Percentiles rank a stretch among this genome's conserved stretches.
Conservation (phyloP, 2,888 invertebrate species). For the Mimachlamys varia region DNA sequence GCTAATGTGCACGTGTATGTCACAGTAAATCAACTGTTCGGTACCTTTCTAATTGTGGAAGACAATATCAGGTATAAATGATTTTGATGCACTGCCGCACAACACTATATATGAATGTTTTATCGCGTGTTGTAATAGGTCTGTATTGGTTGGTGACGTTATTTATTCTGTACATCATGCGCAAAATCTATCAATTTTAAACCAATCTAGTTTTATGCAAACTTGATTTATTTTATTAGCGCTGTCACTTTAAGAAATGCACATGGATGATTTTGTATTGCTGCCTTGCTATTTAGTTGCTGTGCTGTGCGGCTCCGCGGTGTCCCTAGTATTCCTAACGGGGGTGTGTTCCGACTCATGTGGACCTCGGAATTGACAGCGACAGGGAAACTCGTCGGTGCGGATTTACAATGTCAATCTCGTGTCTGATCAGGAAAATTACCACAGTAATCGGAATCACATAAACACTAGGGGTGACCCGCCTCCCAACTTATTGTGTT, state of each 20-base stretch:
- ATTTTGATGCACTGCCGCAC: too few species aligned
- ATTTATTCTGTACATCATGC: neutral
- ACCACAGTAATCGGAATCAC: neutral
- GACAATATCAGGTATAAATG: too few species aligned
- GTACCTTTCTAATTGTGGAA: too few species aligned
- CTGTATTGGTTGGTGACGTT: neutral
- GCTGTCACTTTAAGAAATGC: slow-evolving; percentile 1
- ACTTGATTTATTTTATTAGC: neutral
- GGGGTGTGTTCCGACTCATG: slow-evolving; percentile 17
- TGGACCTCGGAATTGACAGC: neutral
- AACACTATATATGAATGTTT: neutral
- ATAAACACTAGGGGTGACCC: slow-evolving; percentile 6
- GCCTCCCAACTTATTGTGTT: slow-evolving; percentile 26
- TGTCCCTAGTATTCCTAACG: neutral
- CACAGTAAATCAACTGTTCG: too few species aligned
- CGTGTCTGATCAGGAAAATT: slow-evolving; percentile 13
- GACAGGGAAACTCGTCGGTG: slow-evolving; percentile 27
- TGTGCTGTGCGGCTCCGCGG: neutral
- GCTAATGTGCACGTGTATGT: too few species aligned
- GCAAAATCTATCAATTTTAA: neutral
- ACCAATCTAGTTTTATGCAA: neutral
- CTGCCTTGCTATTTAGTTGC: neutral
- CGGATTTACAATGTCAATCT: slow-evolving; percentile 31
- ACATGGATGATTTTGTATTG: neutral
- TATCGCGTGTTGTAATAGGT: neutral